Conservation (phyloP, 30 jellyfish, hydroid and myxozoan genomes). For the Turritopsis dohrnii region DNA sequence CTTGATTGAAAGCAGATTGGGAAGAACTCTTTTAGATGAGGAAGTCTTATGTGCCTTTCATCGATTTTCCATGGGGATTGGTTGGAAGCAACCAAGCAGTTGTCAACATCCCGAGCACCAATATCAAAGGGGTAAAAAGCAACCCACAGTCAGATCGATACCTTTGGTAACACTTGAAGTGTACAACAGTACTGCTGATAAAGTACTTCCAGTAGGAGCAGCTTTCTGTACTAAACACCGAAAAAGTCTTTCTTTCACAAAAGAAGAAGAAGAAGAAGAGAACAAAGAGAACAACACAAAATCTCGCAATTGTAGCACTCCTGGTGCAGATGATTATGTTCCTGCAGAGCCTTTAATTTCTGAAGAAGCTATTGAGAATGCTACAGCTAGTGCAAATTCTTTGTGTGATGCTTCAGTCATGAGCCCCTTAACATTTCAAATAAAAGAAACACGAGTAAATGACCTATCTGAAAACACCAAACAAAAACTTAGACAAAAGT, state of each 20-base stretch:
- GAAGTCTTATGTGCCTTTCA: background rate
- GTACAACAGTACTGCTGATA: background rate
- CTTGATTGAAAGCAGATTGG: background rate
- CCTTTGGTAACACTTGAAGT: background rate
- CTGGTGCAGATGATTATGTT: background rate
- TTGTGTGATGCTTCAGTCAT: slow-evolving; percentile 3
- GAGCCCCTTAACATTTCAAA: background rate
- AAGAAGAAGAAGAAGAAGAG: too few species aligned
- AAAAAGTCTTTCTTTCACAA: too few species aligned
- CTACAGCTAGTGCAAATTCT: slow-evolving; percentile 2
- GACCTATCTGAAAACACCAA: background rate
- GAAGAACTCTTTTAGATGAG: background rate
- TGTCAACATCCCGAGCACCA: background rate
- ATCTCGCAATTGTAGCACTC: slow-evolving; percentile 1
- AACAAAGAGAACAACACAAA: background rate
- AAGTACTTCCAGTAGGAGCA: too few species aligned
- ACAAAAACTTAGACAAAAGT: slow-evolving; percentile 6
- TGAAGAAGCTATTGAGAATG: background rate
- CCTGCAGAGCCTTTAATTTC: background rate
- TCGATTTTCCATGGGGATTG: background rate
- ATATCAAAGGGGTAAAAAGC: background rate
- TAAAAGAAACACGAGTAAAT: slow-evolving; percentile 1
- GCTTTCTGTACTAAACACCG: too few species aligned
- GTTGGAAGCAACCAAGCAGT: background rate
- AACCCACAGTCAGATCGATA: background rate